Conservation (phyloP, 2,113 vertebrate genomes). For the Trichomycterus rosablanca region DNA sequence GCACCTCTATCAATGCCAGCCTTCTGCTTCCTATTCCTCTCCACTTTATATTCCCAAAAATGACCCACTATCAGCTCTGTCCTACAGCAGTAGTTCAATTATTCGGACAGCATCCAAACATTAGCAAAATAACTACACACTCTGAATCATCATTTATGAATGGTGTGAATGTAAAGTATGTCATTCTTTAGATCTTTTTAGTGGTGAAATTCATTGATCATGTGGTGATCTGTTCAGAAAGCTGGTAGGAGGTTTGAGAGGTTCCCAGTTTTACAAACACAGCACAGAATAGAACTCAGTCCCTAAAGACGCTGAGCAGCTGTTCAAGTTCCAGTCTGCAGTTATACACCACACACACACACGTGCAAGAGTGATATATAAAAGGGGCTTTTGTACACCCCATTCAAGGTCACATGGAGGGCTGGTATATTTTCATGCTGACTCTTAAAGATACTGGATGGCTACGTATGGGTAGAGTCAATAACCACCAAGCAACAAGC, state of each 20-base stretch:
- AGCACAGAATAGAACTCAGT: conserved; percentile 25
- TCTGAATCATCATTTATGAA: background rate
- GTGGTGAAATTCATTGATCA: background rate
- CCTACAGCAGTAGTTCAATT: too few species aligned
- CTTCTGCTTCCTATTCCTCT: conserved; percentile 54
- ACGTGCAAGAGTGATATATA: conserved; percentile 16
- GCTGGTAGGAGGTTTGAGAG: conserved; percentile 21
- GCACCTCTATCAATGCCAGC: conserved; percentile 55
- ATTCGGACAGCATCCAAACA: too few species aligned
- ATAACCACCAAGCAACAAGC: conserved; percentile 31
- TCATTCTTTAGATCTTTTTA: background rate
- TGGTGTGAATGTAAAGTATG: background rate
- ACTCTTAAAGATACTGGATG: conserved; percentile 26
- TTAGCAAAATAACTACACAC: conserved; percentile 5
- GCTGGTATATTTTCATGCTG: conserved; percentile 33
- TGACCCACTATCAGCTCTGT: conserved; percentile 11
- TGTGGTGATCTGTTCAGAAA: conserved; percentile 12
- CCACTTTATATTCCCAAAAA: conserved; percentile 25
- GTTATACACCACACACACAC: conserved; percentile 16
- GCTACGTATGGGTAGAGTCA: conserved; percentile 24
- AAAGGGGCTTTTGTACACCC: conserved; percentile 31
- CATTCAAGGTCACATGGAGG: conserved; percentile 33
- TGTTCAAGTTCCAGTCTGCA: conserved; percentile 31
- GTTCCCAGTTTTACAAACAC: conserved; percentile 48
- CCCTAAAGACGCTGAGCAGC: conserved; percentile 42